These are phyloP conservation scores for Drosophila simulans DNA, from an alignment of 1,140 invertebrate genomes.

Conservation along the genomic window DNA sequence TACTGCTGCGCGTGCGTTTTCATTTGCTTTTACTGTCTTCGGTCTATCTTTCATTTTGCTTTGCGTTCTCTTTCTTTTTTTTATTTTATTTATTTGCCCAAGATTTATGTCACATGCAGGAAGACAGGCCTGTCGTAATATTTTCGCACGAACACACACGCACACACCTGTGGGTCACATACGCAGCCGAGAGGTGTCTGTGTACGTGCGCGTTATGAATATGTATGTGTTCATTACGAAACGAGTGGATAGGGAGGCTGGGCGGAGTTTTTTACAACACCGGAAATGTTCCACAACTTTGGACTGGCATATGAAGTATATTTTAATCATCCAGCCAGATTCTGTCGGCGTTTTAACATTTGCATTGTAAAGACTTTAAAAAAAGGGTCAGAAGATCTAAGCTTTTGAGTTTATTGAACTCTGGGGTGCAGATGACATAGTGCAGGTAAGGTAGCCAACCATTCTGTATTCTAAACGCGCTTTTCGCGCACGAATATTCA, in stretches of 20 bases:
- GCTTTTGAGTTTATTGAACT: constrained; percentile 34
- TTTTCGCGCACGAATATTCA: neutral
- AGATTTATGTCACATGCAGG: constrained; percentile 76
- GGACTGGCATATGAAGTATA: constrained; percentile 57
- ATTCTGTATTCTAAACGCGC: neutral
- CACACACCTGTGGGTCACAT: constrained; percentile 30
- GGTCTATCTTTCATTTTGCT: constrained; percentile 47
- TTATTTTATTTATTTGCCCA: constrained; percentile 73
- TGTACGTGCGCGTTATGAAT: constrained; percentile 67
- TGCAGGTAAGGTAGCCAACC: neutral
- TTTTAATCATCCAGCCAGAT: constrained; percentile 56
- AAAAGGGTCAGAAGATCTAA: constrained; percentile 6
- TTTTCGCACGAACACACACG: constrained; percentile 44
- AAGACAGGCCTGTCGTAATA: constrained; percentile 55
- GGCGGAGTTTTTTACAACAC: constrained; percentile 61
- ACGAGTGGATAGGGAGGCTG: constrained; percentile 4
- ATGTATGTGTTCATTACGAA: constrained; percentile 77
- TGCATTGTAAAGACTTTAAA: constrained; percentile 26
- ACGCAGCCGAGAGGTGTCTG: constrained; percentile 8
- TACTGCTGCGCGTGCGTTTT: constrained; percentile 68
- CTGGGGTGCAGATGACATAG: constrained; percentile 9
- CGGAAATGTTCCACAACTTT: constrained; percentile 76
- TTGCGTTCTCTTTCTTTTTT: constrained; percentile 9
- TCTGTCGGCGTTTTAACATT: constrained; percentile 27
- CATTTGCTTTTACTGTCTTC: constrained; percentile 70